phyloP scores from a whole-genome alignment of 2,888 invertebrate species.

The Margaritifera margaritifera region DNA sequence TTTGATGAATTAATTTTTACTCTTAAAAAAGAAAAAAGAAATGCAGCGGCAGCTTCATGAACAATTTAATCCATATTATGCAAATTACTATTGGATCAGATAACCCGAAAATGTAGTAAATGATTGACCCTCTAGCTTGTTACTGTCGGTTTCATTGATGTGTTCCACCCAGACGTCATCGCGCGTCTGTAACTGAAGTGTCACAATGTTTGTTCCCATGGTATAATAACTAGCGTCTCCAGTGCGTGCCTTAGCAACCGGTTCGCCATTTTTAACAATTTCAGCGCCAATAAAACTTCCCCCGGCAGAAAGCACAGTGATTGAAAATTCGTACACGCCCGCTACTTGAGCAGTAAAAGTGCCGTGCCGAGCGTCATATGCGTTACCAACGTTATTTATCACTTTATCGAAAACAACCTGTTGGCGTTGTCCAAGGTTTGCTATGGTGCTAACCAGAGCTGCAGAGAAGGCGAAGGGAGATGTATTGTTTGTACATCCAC shows the following conservation, averaged over 20 bases:
- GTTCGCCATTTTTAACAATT: conserved; percentile 23
- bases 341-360: conserved; percentile 32
- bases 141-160: conserved; percentile 23
- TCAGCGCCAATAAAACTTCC: conserved; percentile 23
- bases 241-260: conserved; percentile 18
- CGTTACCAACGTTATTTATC: conserved; percentile 20
- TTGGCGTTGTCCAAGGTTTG: conserved; percentile 25
- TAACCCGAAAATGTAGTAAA: conserved; percentile 34
- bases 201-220: conserved; percentile 36
- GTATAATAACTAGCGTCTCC: conserved; percentile 33
- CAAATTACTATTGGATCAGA: conserved; percentile 14
- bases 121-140: conserved; percentile 26
- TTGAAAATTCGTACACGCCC: conserved; percentile 32
- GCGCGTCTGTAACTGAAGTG: conserved; percentile 19
- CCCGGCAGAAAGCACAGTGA: conserved; percentile 15
- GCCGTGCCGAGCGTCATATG: conserved; percentile 33
- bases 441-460: conserved; percentile 13
- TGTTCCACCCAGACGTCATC: conserved; percentile 38
- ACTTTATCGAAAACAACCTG: conserved; percentile 30
- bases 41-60: too few species aligned
- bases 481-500: conserved; percentile 23
- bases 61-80: too few species aligned
- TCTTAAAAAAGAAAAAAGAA: too few species aligned
- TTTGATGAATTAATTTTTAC: too few species aligned
- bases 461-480: conserved; percentile 34